Evolutionary conservation across 2,888 invertebrate species (phyloP).

Genomic region (Dendrolimus pini): DNA sequence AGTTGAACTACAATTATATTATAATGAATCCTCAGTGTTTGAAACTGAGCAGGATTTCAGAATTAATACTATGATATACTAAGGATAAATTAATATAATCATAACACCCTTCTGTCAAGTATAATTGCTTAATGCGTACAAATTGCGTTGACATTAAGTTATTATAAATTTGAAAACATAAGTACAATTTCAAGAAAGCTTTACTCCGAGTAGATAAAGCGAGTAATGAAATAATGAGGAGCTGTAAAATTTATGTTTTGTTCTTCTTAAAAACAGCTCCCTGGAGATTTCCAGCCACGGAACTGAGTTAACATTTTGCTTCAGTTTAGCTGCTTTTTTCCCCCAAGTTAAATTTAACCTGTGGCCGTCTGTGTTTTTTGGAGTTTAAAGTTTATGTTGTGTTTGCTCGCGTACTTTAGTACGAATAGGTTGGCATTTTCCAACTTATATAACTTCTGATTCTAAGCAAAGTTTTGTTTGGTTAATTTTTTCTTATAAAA

Average conservation of each 20-base stretch:
- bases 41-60: too few species aligned
- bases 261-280: constrained; percentile 67
- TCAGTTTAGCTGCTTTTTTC: constrained; percentile 46
- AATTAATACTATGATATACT: background rate
- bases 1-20: too few species aligned
- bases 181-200: constrained; percentile 23
- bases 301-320: constrained; percentile 60
- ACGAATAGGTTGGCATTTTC: background rate
- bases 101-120: background rate
- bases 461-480: background rate
- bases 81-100: background rate
- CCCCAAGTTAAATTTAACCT: constrained; percentile 48
- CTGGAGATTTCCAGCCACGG: constrained; percentile 51
- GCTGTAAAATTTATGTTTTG: constrained; percentile 71
- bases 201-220: constrained; percentile 41
- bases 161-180: constrained; percentile 8
- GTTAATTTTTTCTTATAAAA: too few species aligned
- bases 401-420: constrained; percentile 21
- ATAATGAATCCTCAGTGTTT: too few species aligned
- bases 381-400: constrained; percentile 38
- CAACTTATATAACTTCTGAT: constrained; percentile 7
- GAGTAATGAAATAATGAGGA: constrained; percentile 70
- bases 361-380: constrained; percentile 43
- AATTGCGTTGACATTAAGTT: constrained; percentile 7
- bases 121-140: constrained; percentile 11